Base-by-base conservation (phyloP, 2,113 vertebrate species). In the Oryzias melastigma region DNA sequence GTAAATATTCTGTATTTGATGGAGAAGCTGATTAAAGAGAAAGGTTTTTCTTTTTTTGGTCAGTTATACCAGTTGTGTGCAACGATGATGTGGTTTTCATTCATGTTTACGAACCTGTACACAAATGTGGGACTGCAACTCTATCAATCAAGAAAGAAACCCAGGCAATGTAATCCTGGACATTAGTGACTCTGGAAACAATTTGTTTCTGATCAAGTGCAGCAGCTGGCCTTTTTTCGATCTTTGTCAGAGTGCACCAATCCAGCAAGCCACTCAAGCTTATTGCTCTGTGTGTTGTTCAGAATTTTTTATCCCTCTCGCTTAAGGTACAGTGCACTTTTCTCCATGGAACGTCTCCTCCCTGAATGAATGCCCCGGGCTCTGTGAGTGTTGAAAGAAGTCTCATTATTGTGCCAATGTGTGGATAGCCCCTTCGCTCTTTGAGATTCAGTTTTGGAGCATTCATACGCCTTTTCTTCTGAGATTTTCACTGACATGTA, bases 281-380 rank as follows among this genome's bases (percentile, higher is more conserved):
- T 69, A 65, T 71, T 76, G 63, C 78, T 68, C 58, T 81, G 52
- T 81, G 61, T 80, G 70, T 75, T 83, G 57, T 67, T 75, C 68
- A 71, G 81, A 73, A 64, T 69, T 63, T 68, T 76, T 35, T 69
- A 40, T 41, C 48, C 22, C 67, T 57, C 70, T 59, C 61, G 67
- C 73, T 76, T 48, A 87, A 91, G 85, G 86, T 89, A 88, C 83
- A 80, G 80, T 86, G 71, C 70, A 73, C 62, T 86, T 82, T 78
- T 66, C 75, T 76, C 73, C 68, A 67, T 73, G 78, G 84, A 86
- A 81, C 75, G 74, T 69, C 82, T 78, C 76, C 68, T 86, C 79
- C 70, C 63, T 81, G 73, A 83, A 82, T 80, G 86, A 88, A 87
- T 85, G 77, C 78, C 79, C 63, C 55, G n/a, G 81, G 84, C 73